Evolutionary conservation across 2,797 vertebrate species (phyloP), one percentile per base, ranked within the genome.

Genomic region (Thunnus albacares): DNA sequence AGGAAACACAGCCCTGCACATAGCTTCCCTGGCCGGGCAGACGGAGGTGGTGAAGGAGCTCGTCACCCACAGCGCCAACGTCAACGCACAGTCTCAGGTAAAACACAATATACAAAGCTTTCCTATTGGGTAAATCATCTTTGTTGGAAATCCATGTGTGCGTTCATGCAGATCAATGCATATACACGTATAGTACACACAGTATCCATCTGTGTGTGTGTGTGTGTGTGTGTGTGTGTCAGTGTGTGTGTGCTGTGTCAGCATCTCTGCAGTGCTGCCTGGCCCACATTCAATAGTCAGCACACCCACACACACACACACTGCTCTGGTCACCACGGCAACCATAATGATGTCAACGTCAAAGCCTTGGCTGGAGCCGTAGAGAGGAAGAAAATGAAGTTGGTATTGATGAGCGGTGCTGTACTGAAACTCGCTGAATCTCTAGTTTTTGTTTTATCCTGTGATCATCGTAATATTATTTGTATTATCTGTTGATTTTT

Each of bases 81-180:
- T 99, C 92, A 99, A 99, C 4, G 96, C 98, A 52, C 98, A 99
- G 78, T 99, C 98, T 77, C 98, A 99, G 98, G 98, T 99, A 95
- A 93, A 56, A 52, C 74, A 33, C 18, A 18, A 58, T 55, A 45
- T 47, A 63, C 43, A 43, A 4, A 58, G 45, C 49, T 71, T 17
- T 59, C 6, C 43, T 20, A 49, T 22, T 5, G 47, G 62, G 60
- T 30, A 41, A 62, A 61, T 30, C 10, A 33, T 49, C 56, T 28
- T 33, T 62, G 0, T 52, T 43, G 56, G 18, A 69, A 56, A 77
- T 61, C 47, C 0, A 5, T 20, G 51, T 45, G 80, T 79, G 62
- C 22, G 30, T 51, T 45, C 73, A 58, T 70, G 71, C 69, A 65
- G 43, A 82, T 71, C 5, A 60, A 69, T 79, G 58, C 12, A 7